Evolutionary conservation across 2,113 vertebrate species (phyloP).

Genomic region (Hassar affinis): DNA sequence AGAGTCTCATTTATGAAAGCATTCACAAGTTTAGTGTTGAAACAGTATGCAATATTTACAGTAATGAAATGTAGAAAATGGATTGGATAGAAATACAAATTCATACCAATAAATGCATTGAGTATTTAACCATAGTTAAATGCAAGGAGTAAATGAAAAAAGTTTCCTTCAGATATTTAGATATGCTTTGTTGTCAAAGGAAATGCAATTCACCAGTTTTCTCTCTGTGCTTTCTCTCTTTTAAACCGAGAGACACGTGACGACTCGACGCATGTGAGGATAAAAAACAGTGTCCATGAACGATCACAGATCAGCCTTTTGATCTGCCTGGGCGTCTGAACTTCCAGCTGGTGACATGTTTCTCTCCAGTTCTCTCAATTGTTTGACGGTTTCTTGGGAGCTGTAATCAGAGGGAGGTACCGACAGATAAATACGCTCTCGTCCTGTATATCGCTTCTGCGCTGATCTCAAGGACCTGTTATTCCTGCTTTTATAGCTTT

Average conservation of each 20-base stretch:
- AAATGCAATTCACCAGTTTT: neutral
- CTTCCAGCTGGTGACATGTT: neutral
- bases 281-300: neutral
- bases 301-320: neutral
- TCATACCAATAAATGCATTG: neutral
- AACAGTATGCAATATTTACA: neutral
- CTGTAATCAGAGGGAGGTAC: constrained; percentile 20
- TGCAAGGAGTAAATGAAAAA: neutral
- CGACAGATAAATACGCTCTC: constrained; percentile 7
- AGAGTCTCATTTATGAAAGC: neutral
- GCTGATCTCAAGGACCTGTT: constrained; percentile 15
- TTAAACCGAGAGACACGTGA: neutral
- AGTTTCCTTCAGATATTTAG: neutral
- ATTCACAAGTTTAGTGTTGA: neutral
- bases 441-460: neutral
- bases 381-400: neutral
- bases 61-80: neutral
- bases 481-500: constrained; percentile 8
- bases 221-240: neutral
- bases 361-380: constrained; percentile 8
- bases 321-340: neutral
- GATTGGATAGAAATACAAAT: neutral
- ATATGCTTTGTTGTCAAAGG: neutral
- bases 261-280: neutral
- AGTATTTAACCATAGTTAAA: neutral